phyloP scores from a whole-genome alignment of 2,113 vertebrate genomes.

The Semnornis frantzii region DNA sequence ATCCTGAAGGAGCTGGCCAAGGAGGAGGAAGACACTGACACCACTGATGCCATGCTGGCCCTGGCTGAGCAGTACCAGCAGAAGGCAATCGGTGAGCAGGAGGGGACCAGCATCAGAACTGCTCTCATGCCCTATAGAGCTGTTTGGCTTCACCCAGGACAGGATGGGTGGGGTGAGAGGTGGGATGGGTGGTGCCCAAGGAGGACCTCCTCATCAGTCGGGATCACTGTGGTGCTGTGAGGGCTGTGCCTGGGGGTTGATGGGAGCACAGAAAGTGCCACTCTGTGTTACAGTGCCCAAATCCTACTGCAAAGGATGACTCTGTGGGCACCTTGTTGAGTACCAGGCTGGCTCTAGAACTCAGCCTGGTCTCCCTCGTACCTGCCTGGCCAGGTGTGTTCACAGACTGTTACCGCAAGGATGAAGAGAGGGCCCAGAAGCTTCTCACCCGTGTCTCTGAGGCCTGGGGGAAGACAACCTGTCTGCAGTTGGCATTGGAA shows the following conservation, averaged over 20 bases:
- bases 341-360: neutral
- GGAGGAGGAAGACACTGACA: slow-evolving; percentile 84
- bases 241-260: fast-evolving
- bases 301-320: neutral
- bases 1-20: slow-evolving; percentile 89
- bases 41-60: slow-evolving; percentile 79
- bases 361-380: fast-evolving
- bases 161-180: neutral
- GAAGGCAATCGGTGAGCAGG: slow-evolving; percentile 83
- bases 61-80: slow-evolving; percentile 85
- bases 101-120: neutral
- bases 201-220: fast-evolving
- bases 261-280: fast-evolving
- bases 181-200: neutral
- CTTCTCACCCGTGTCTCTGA: slow-evolving; percentile 85
- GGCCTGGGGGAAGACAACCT: slow-evolving; percentile 90
- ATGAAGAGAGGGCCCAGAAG: slow-evolving; percentile 84
- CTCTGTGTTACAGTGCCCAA: neutral
- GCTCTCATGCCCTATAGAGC: fast-evolving
- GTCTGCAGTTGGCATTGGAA: slow-evolving; percentile 88
- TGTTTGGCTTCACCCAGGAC: neutral
- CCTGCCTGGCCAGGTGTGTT: slow-evolving; percentile 78
- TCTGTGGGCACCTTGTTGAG: neutral
- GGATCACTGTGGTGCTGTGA: fast-evolving
- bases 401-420: slow-evolving; percentile 85